phyloP scores from a whole-genome alignment of 1,140 invertebrate genomes.

The Hylaeus anthracinus region DNA sequence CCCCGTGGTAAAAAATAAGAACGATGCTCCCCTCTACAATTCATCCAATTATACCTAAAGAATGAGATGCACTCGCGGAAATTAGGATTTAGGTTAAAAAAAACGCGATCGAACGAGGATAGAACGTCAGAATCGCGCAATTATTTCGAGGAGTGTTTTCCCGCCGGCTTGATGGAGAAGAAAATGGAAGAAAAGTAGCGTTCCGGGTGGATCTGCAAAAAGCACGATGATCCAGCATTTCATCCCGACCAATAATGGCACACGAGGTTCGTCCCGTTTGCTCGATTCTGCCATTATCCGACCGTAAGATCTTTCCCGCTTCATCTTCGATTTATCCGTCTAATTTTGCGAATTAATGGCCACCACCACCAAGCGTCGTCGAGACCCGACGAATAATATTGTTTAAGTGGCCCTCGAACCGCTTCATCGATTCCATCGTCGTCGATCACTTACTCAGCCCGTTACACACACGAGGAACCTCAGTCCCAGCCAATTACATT shows the following conservation, averaged over 20 bases:
- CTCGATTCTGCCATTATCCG: constrained; percentile 35
- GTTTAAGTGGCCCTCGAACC: constrained; percentile 47
- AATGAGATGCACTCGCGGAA: too few species aligned
- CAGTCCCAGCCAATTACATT: constrained; percentile 25
- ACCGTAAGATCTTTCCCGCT: constrained; percentile 26
- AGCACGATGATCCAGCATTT: constrained; percentile 49
- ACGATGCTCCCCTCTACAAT: too few species aligned
- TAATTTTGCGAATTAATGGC: constrained; percentile 67
- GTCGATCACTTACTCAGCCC: not conserved
- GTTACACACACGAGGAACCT: constrained; percentile 2
- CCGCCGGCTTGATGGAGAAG: too few species aligned
- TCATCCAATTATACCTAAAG: too few species aligned
- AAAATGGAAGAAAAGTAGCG: constrained; percentile 2
- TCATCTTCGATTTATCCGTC: constrained; percentile 57
- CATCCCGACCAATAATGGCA: constrained; percentile 40
- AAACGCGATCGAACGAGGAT: not conserved
- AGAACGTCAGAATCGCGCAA: not conserved
- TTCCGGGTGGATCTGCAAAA: constrained; percentile 14
- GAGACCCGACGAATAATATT: constrained; percentile 52
- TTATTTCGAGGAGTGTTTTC: not conserved
- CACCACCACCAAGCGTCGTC: constrained; percentile 16
- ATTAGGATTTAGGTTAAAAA: too few species aligned
- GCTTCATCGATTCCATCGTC: constrained; percentile 18
- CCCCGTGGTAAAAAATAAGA: not conserved
- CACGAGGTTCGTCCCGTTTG: constrained; percentile 39